Base-by-base conservation (phyloP, 2,888 invertebrate species). In the Andrena bucephala region DNA sequence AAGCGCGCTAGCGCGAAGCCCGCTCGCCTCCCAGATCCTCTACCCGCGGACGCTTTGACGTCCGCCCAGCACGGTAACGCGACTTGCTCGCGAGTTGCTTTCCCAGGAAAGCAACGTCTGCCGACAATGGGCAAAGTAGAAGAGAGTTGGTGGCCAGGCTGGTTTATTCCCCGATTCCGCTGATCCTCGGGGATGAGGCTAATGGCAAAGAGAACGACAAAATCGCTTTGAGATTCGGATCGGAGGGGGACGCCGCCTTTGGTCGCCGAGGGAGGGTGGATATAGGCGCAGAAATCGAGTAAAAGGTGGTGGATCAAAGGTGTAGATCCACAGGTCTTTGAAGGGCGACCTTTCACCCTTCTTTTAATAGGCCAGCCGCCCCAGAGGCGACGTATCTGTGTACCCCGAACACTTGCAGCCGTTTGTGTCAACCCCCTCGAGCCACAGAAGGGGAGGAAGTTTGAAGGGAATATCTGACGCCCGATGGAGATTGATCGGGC, bases 251-350 rank as follows among this genome's bases (percentile, higher is more conserved):
- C 42, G 16, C 16, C 5, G 42, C 42, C 42, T 42, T 42, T 42
- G 42, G 16, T 42, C 42, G 42, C 42, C 42, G 42, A 42, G 42
- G 42, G 42, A 42, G 42, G 69, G n/a, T n/a, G 54, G 42, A 29
- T 52, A 67, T 24, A 42, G 24, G 27, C 24, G 57, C 24, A 24
- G 20, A 57, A 69, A 69, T 59, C 36, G 54, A 8, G 60, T 8
- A 33, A 78, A 74, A 74, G 81, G 66, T 81, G 69, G 71, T 66
- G 48, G 60, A 66, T 77, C 66, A 71, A 66, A 67, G 62, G 77
- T 74, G 36, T 71, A 42, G 42, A 54, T 54, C 71, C 72, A 48
- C 67, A 8, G 67, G 31, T 60, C 74, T 67, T 60, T 60, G 60
- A 59, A 31, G 65, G 24, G 48, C 57, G 31, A 52, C 60, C 67